phyloP scores from a whole-genome alignment of 2,888 invertebrate genomes.

The Escarpia spicata region DNA sequence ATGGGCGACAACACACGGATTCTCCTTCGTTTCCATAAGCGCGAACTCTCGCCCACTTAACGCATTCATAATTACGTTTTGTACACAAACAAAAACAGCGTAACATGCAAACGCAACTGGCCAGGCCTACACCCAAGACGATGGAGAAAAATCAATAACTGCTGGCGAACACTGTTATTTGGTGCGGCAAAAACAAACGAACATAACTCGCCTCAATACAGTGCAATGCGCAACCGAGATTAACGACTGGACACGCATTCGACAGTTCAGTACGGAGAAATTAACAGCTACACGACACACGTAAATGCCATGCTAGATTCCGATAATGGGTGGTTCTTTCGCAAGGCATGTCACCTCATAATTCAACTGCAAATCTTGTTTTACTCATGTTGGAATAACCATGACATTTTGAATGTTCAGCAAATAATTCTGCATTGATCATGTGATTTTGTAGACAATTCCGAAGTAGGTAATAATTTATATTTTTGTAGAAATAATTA shows the following conservation, averaged over 20 bases:
- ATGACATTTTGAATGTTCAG: neutral
- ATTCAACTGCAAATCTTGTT: neutral
- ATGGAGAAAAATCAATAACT: neutral
- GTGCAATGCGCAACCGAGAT: conserved; percentile 3
- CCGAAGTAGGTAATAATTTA: neutral
- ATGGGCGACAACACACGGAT: neutral
- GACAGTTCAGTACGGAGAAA: conserved; percentile 1
- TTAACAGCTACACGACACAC: neutral
- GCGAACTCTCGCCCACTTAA: neutral
- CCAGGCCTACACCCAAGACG: neutral
- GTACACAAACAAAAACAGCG: neutral
- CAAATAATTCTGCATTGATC: neutral
- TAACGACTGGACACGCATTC: neutral
- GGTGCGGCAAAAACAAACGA: neutral
- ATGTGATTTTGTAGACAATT: neutral
- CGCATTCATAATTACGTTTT: neutral
- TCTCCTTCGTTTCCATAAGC: neutral
- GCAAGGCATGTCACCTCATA: neutral
- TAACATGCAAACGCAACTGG: conserved; percentile 9
- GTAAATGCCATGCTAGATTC: neutral
- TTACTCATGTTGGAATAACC: neutral
- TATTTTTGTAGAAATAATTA: neutral
- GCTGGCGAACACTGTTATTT: neutral
- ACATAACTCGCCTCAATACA: conserved; percentile 2
- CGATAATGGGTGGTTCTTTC: neutral